Base-by-base conservation (phyloP, 2,113 vertebrate species). In the Eptesicus fuscus region DNA sequence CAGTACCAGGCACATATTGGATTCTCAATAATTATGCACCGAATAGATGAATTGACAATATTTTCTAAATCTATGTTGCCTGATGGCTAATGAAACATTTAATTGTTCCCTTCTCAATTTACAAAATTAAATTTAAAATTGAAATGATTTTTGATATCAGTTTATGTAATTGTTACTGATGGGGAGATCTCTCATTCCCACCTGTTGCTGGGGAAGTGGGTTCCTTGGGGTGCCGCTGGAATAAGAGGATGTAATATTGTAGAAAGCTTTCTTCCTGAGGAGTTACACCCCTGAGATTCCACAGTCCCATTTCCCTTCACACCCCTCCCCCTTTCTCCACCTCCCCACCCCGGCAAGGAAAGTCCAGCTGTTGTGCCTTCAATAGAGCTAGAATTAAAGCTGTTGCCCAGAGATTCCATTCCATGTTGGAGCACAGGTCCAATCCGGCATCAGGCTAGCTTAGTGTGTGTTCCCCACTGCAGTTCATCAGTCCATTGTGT, bases 11-110 rank as follows among this genome's bases (percentile, higher is more conserved):
- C 23, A n/a, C 63, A 85, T 51, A 83, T 1, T 30, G 47, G 6
- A 74, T 63, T 88, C 59, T 63, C 51, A 89, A 51, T 49, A 69
- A 73, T 70, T 76, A 67, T 42, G 49, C 42, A 59, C 20, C 89
- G 37, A 80, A 51, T 51, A 82, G 32, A 86, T 28, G 22, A 97
- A 90, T 30, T 56, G 12, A 32, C 80, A 93, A 59, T 84, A 73
- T 88, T 95, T 93, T 79, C 63, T 71, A 85, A 95, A 78, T 73
- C 77, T 80, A 23, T 82, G 92, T 83, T 87, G 65, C 40, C 74
- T 76, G 11, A 42, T 32, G 28, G 63, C 37, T 92, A 89, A 49
- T 74, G 63, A 63, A 94, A 93, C 28, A 77, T 73, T 70, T 93
- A 44, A 44, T 12, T 63, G 11, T 44, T 95, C 79, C 13, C 11